Evolutionary conservation across 2,797 vertebrate species (phyloP).

Genomic region (Neoniphon sammara): DNA sequence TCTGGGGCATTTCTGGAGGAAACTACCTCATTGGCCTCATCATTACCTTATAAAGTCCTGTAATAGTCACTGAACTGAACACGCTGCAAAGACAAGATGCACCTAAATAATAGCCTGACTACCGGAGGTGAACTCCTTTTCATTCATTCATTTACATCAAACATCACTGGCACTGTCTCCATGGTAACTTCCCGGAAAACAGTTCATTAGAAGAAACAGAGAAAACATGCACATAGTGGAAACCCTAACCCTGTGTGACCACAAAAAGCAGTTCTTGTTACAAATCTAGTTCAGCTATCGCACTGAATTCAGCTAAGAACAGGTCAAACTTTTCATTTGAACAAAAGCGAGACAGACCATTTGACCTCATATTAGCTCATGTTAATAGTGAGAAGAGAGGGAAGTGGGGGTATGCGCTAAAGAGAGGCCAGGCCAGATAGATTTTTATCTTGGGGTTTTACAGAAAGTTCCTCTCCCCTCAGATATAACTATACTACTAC

Average conservation of each 20-base stretch:
- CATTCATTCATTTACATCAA: background rate
- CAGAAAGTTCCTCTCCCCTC: constrained; percentile 58
- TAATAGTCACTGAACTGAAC: constrained; percentile 25
- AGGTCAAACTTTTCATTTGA: constrained; percentile 11
- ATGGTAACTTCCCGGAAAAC: background rate
- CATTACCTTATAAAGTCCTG: constrained; percentile 85
- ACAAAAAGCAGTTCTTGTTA: constrained; percentile 24
- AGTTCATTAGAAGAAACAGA: background rate
- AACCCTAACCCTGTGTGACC: no score
- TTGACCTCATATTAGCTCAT: constrained; percentile 35
- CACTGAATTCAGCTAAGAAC: constrained; percentile 20
- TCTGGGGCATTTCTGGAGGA: constrained; percentile 76
- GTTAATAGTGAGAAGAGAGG: constrained; percentile 47
- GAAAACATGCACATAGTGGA: background rate
- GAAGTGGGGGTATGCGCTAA: constrained; percentile 68
- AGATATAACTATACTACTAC: constrained; percentile 50
- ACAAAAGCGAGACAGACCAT: constrained; percentile 36
- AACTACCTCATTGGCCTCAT: constrained; percentile 71
- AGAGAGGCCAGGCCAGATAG: constrained; percentile 45
- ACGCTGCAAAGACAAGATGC: constrained; percentile 37
- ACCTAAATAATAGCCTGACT: constrained; percentile 40
- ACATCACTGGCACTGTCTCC: background rate
- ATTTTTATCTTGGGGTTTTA: constrained; percentile 68
- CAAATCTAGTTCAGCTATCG: constrained; percentile 9
- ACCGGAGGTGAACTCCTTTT: constrained; percentile 9